These are phyloP conservation scores for Myrmecophaga tridactyla DNA, from an alignment of 2,113 vertebrate species.

Conservation along the genomic window DNA sequence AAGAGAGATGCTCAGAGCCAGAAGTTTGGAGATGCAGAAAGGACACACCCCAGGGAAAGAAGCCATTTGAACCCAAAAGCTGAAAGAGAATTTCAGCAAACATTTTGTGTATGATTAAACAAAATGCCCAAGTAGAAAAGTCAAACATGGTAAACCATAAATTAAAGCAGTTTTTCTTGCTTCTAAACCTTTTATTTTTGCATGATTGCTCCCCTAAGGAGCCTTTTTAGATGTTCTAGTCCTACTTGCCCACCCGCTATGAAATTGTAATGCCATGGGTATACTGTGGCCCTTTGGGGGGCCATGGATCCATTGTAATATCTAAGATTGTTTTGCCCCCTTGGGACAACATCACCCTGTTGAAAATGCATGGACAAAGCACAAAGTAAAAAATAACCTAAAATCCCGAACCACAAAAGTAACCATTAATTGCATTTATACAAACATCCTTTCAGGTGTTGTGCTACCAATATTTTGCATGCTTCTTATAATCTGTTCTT, in stretches of 20 bases:
- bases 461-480: neutral
- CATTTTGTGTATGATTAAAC: neutral
- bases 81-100: too few species aligned
- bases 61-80: too few species aligned
- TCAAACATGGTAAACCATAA: neutral
- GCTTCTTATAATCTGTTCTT: neutral
- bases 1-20: too few species aligned
- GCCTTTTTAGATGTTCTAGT: neutral
- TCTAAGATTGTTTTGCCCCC: neutral
- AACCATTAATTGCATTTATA: neutral
- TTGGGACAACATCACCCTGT: neutral
- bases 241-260: neutral
- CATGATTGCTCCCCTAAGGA: neutral
- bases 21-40: too few species aligned
- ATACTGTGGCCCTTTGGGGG: neutral
- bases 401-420: neutral
- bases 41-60: too few species aligned
- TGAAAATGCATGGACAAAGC: neutral
- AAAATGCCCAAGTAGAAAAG: neutral
- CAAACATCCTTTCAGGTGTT: neutral
- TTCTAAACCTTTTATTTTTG: neutral
- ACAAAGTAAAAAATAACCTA: constrained; percentile 1
- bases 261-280: neutral
- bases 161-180: neutral
- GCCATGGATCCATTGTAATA: neutral